A percentile compares a stretch with the other conserved stretches of the same genome.
These are phyloP conservation scores for Poeciliopsis presidionis DNA, from an alignment of 2,797 vertebrate species.

Conservation along the genomic window DNA sequence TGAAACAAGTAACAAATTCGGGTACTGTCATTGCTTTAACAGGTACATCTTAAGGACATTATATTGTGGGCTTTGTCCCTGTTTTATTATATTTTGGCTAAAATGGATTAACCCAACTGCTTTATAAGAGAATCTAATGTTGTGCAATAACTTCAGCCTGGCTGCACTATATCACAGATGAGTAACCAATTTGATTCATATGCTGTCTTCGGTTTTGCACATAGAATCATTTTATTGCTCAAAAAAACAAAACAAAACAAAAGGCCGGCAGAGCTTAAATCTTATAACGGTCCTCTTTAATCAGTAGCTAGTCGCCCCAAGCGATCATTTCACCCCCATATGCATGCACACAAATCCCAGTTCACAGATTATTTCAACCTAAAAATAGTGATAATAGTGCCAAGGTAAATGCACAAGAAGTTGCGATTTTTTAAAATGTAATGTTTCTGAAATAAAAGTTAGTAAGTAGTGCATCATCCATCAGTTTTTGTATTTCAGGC, in stretches of 20 bases:
- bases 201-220: neutral
- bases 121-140: neutral
- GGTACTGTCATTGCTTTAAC: slow-evolving; percentile 5
- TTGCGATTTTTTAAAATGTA: neutral
- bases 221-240: neutral
- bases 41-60: neutral
- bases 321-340: neutral
- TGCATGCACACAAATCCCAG: neutral
- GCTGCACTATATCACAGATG: neutral
- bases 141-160: neutral
- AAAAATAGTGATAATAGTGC: neutral
- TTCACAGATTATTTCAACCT: neutral
- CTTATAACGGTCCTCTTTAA: neutral
- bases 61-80: neutral
- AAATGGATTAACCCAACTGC: neutral
- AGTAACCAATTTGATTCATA: neutral
- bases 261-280: neutral
- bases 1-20: neutral
- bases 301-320: neutral
- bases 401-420: neutral
- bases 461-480: neutral
- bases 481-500: neutral
- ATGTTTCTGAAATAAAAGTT: neutral
- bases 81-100: neutral
- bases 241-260: neutral